Base-by-base conservation (phyloP, 2,113 vertebrate species). In the Bubo scandiacus region DNA sequence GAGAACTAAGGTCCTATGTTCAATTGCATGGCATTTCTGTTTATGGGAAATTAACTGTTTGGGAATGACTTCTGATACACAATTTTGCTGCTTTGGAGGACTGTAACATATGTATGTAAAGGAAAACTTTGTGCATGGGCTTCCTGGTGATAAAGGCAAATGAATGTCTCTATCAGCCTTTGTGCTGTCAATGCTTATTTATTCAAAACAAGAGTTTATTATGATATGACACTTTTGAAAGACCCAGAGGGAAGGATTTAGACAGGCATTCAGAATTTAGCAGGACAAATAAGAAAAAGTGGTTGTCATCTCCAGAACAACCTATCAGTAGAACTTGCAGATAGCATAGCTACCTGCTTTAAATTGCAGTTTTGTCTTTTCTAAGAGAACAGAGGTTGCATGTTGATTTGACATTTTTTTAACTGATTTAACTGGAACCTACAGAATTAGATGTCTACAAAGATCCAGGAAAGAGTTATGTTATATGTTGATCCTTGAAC, bases 151-250 rank as follows among this genome's bases (percentile, higher is more conserved):
- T 87, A 94, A 51, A 86, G 32, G 36, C 26, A 94, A 96, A 94
- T 72, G 6, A 68, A 71, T 78, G n/a, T 77, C 52, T 82, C n/a
- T 57, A 65, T 75, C 43, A 87, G 66, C 13, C 25, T 92, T 85
- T 88, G 49, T 78, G 51, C 87, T 94, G 81, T 92, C 94, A 96
- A 72, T 92, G 65, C 30, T 81, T 93, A 86, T 90, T 92, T 94
- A 88, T 88, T 55, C 58, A 88, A 90, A 95, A 85, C 51, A 92
- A 22, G 19, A 93, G 32, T 42, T 86, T 94, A 81, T 95, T 94
- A 79, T 68, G 57, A 75, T 73, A 83, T 38, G 52, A 82, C 51
- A 63, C 62, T 86, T 94, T 78, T 88, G 74, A 94, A 92, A 88
- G 42, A 63, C 59, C 63, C 85, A 81, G 51, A 88, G 79, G 90